A percentile compares a stretch with the other conserved stretches of the same genome.
Conservation (phyloP, 2,888 invertebrate species). For the Drosophila nigricruria region DNA sequence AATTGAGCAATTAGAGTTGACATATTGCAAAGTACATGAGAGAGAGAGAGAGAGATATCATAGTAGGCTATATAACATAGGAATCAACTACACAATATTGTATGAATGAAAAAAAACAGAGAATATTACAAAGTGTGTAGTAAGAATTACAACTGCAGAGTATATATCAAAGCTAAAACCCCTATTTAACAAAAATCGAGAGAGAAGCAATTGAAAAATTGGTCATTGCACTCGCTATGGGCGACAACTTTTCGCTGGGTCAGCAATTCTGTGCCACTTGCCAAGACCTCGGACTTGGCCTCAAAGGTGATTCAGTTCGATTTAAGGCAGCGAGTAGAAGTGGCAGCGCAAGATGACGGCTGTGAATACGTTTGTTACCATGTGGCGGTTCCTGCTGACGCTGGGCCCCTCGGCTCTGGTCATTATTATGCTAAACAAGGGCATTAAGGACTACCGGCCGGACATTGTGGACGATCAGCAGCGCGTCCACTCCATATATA, state of each 20-base stretch:
- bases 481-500: conserved; percentile 87
- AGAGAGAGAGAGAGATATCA: rapidly evolving
- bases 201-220: background rate
- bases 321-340: background rate
- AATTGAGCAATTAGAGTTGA: conserved; percentile 1
- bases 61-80: background rate
- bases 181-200: too few relatives aligned
- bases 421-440: conserved; percentile 88
- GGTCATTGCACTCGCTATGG: conserved; percentile 38
- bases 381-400: conserved; percentile 88
- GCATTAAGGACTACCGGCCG: conserved; percentile 88
- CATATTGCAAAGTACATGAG: background rate
- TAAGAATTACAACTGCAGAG: background rate
- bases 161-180: background rate
- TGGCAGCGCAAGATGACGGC: conserved; percentile 45
- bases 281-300: background rate
- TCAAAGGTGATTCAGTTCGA: background rate
- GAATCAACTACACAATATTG: background rate
- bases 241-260: background rate
- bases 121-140: background rate
- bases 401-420: conserved; percentile 89
- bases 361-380: conserved; percentile 85
- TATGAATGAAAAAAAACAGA: background rate
- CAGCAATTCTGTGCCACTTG: conserved; percentile 28
- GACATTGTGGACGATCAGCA: conserved; percentile 90